phyloP scores from a whole-genome alignment of 2,113 vertebrate genomes.

The Paedocypris sp. region DNA sequence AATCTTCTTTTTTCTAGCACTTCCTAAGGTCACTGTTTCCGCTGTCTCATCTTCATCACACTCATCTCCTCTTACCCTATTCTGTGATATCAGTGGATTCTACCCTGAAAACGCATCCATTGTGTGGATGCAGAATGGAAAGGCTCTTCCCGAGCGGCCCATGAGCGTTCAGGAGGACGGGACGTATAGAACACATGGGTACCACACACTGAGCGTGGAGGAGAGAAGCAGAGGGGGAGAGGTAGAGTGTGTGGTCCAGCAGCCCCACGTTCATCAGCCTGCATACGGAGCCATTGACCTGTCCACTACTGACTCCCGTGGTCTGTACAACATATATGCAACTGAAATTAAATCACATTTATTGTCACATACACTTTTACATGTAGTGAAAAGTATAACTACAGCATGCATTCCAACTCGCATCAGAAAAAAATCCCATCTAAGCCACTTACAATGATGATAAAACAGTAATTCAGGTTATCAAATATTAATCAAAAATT shows the following conservation, averaged over 20 bases:
- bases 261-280: constrained; percentile 40
- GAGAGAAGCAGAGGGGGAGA: constrained; percentile 43
- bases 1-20: constrained; percentile 37
- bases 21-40: constrained; percentile 47
- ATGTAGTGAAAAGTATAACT: no score
- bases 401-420: no score
- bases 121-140: constrained; percentile 57
- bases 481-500: no score
- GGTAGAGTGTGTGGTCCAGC: constrained; percentile 52
- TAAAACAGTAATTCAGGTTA: no score
- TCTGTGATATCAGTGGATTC: constrained; percentile 60
- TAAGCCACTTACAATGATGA: no score
- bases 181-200: constrained; percentile 48
- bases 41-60: constrained; percentile 30
- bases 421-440: no score
- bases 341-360: no score
- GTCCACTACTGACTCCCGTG: constrained; percentile 40
- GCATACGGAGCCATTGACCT: constrained; percentile 30
- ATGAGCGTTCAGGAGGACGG: constrained; percentile 38
- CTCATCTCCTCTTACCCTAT: constrained; percentile 50
- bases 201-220: constrained; percentile 48
- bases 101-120: constrained; percentile 55
- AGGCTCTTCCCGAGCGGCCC: constrained; percentile 37
- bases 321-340: constrained; percentile 29
- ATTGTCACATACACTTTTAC: no score